These are phyloP conservation scores for Anser cygnoides DNA, from an alignment of 2,113 vertebrate species.

Conservation along the genomic window DNA sequence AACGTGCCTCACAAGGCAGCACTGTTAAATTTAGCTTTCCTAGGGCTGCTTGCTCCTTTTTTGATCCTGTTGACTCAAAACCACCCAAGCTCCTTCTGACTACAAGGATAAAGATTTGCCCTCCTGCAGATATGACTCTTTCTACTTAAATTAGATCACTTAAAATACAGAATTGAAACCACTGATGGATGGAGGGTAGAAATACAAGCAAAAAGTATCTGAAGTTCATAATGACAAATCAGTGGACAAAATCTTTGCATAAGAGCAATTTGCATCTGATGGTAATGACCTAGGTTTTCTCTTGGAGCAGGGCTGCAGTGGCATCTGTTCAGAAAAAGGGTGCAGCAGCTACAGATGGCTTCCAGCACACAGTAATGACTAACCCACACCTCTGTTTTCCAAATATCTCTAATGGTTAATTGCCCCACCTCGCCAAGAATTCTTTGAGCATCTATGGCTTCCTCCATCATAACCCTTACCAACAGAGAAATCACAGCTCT, in stretches of 20 bases:
- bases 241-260: accelerated
- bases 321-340: neutral
- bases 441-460: neutral
- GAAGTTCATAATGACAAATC: neutral
- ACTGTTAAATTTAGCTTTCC: neutral
- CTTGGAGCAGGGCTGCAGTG: neutral
- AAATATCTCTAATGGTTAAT: neutral
- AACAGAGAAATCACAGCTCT: neutral
- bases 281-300: neutral
- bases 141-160: neutral
- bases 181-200: neutral
- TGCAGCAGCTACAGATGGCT: neutral
- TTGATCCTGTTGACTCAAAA: neutral
- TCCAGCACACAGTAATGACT: neutral
- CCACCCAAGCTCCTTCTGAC: neutral
- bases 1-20: accelerated
- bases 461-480: neutral
- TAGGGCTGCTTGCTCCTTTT: neutral
- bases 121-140: neutral
- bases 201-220: neutral
- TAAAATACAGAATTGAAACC: neutral
- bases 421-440: neutral
- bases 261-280: neutral
- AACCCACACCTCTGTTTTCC: neutral
- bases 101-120: neutral